Percentiles rank a stretch among this genome's conserved stretches.
phyloP scores from a whole-genome alignment of 1,140 invertebrate genomes.

The Lerema accius region DNA sequence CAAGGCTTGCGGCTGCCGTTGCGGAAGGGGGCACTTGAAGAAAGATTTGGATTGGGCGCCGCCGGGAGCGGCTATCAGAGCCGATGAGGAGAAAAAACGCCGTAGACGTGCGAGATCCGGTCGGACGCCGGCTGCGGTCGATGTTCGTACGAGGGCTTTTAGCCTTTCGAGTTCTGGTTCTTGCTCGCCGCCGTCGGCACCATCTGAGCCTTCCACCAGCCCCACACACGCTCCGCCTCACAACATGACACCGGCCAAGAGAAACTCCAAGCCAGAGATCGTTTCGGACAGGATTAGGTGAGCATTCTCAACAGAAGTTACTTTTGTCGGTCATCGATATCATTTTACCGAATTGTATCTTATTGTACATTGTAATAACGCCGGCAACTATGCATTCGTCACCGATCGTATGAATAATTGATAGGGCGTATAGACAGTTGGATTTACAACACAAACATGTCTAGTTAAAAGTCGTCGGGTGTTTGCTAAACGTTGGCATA shows the following conservation, averaged over 20 bases:
- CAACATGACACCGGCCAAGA: constrained; percentile 84
- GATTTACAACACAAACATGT: constrained; percentile 35
- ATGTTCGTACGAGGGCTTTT: constrained; percentile 87
- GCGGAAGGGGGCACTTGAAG: constrained; percentile 95
- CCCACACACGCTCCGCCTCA: constrained; percentile 80
- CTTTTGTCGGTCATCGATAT: constrained; percentile 1
- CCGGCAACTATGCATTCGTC: constrained; percentile 19
- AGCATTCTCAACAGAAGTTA: constrained; percentile 54
- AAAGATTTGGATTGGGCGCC: constrained; percentile 97
- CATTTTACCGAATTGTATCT: not conserved
- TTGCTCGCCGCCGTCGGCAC: constrained; percentile 76
- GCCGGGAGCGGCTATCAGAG: constrained; percentile 81
- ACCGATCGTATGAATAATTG: constrained; percentile 36
- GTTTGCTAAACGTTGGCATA: constrained; percentile 36
- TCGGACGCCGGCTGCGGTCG: constrained; percentile 86
- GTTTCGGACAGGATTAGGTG: constrained; percentile 91
- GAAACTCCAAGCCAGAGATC: constrained; percentile 90
- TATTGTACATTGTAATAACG: constrained; percentile 7
- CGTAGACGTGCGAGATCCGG: constrained; percentile 85
- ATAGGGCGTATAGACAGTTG: constrained; percentile 37
- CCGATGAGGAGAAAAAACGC: constrained; percentile 89
- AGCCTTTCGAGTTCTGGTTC: constrained; percentile 86
- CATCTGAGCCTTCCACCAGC: constrained; percentile 74
- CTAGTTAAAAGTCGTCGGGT: constrained; percentile 41
- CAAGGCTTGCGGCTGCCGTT: constrained; percentile 94